A percentile compares a stretch with the other conserved stretches of the same genome.
These are phyloP conservation scores for Sebastes melanostomus DNA, from an alignment of 2,797 vertebrate genomes.

Conservation along the genomic window DNA sequence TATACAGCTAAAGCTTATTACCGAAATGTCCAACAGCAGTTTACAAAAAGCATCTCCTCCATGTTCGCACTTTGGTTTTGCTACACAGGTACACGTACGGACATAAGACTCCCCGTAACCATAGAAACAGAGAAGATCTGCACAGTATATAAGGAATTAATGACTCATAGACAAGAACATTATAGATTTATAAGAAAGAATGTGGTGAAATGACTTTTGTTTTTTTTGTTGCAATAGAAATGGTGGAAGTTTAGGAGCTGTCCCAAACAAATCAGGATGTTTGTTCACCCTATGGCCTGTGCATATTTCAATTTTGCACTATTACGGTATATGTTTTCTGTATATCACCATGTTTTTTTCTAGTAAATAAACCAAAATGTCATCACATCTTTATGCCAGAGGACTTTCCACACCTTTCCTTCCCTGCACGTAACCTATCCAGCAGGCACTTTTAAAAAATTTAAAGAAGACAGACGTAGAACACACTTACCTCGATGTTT, in stretches of 20 bases:
- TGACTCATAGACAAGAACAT: conserved; percentile 1
- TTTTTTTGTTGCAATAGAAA: background rate
- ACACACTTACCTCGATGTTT: conserved; percentile 10
- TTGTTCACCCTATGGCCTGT: background rate
- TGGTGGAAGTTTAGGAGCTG: background rate
- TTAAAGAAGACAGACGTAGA: conserved; percentile 30
- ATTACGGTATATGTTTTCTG: background rate
- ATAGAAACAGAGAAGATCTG: conserved; percentile 22
- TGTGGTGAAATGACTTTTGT: background rate
- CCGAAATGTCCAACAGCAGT: conserved; percentile 19
- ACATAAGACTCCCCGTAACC: conserved; percentile 13
- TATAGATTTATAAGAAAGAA: background rate
- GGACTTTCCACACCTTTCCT: background rate
- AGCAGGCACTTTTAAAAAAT: conserved; percentile 30
- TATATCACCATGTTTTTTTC: background rate
- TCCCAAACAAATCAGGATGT: background rate
- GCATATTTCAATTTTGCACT: background rate
- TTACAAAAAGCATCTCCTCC: conserved; percentile 4
- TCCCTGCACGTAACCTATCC: background rate
- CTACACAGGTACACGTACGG: background rate
- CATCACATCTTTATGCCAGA: background rate
- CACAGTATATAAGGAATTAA: conserved; percentile 11
- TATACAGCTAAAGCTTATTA: conserved; percentile 12
- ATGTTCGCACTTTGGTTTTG: background rate
- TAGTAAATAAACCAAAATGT: background rate